phyloP scores from a whole-genome alignment of 2,888 invertebrate species.

The Latrodectus hesperus region DNA sequence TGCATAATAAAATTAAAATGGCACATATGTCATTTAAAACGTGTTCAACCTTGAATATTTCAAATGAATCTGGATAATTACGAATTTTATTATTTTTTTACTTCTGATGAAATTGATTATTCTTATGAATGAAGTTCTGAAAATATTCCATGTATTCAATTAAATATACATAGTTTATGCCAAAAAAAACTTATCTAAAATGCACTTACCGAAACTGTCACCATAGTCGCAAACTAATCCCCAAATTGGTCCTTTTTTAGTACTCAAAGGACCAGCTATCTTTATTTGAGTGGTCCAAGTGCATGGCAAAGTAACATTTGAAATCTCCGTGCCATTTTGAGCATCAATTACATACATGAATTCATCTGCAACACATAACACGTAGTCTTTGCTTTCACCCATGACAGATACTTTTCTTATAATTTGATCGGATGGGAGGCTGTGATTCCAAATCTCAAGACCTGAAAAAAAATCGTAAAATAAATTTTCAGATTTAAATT shows the following conservation, averaged over 20 bases:
- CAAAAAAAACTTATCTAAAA: too few relatives aligned
- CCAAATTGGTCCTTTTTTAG: background rate
- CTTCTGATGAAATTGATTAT: background rate
- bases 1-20: background rate
- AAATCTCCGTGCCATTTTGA: background rate
- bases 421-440: background rate
- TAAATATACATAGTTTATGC: too few relatives aligned
- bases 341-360: background rate
- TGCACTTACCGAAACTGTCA: slow-evolving; percentile 24
- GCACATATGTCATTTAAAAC: background rate
- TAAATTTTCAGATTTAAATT: background rate
- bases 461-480: background rate
- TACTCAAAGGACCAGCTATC: background rate
- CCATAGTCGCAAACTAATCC: slow-evolving; percentile 20
- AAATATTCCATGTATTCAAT: too few relatives aligned
- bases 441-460: slow-evolving; percentile 9
- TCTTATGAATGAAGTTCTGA: too few relatives aligned
- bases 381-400: background rate
- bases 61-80: background rate
- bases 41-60: background rate
- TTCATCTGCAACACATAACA: slow-evolving; percentile 1
- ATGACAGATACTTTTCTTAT: background rate
- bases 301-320: slow-evolving; percentile 3
- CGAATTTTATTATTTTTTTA: background rate
- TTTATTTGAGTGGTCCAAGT: slow-evolving; percentile 8